phyloP scores from a whole-genome alignment of 2,797 vertebrate genomes.

The Myotis findleyi region DNA sequence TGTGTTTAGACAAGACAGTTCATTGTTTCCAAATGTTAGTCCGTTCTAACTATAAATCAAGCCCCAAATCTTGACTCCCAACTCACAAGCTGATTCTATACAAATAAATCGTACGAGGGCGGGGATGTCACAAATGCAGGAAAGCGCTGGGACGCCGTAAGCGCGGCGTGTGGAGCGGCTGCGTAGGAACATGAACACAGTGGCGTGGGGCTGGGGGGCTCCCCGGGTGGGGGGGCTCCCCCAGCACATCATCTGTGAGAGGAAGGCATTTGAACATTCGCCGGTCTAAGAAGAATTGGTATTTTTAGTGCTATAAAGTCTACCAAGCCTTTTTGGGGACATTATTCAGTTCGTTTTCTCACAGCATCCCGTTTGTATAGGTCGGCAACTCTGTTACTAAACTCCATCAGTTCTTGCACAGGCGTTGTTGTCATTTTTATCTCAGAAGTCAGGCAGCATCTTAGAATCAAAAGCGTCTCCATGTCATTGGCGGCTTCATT shows the following conservation, averaged over 20 bases:
- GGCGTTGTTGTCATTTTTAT: background rate
- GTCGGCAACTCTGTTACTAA: background rate
- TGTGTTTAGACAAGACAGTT: constrained; percentile 62
- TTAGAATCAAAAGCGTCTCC: background rate
- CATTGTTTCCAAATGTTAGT: constrained; percentile 77
- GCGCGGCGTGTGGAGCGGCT: background rate
- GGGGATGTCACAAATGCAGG: constrained; percentile 20
- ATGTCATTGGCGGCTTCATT: background rate
- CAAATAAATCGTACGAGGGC: constrained; percentile 66
- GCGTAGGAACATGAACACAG: background rate
- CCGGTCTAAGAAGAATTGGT: constrained; percentile 2
- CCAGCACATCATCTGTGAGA: background rate
- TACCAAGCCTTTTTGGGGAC: background rate
- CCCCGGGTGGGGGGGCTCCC: no score
- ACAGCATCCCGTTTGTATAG: background rate
- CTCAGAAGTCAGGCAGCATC: background rate
- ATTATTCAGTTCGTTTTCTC: background rate
- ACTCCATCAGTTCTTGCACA: background rate
- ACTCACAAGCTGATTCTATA: constrained; percentile 36
- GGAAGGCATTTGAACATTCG: constrained; percentile 13
- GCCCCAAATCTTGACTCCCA: constrained; percentile 58
- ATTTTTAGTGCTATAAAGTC: background rate
- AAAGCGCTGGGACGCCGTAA: no score
- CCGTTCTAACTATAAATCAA: constrained; percentile 66
- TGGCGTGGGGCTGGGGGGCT: background rate